Base-by-base conservation (phyloP, 2,888 invertebrate species). In the Troides aeacus region DNA sequence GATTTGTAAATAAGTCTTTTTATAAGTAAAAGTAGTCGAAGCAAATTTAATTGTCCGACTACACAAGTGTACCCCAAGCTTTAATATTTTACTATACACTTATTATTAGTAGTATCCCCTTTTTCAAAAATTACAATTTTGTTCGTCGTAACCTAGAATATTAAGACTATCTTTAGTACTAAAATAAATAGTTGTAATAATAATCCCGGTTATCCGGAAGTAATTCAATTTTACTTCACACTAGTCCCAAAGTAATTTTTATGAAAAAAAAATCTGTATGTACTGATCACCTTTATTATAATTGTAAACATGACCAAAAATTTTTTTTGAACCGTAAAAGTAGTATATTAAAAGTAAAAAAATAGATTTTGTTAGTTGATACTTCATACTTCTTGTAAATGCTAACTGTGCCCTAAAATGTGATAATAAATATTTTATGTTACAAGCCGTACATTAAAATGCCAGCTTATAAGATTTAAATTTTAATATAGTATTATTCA, bases 1-100 rank as follows among this genome's bases (percentile, higher is more conserved):
- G 94, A 94, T 77, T 84, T 93, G 72, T 93, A 86, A 83, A 74
- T 73, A 69, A 57, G 46, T 57, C 15, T 53, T 64, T 67, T 72
- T 61, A 64, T 42, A 24, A 63, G 60, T 30, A 23, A 46, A 21
- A 53, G 62, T 63, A 66, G 68, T 68, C 65, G 61, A 71, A 61
- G 66, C 62, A 66, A 70, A 59, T 53, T 46, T 68, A 69, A 63
- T 66, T 62, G 68, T 72, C 66, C 72, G 72, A 75, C 68, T 74
- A 72, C 71, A 73, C 71, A 15, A 72, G 71, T 73, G 74, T 73
- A 74, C 79, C 77, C 79, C 81, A 81, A 82, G 81, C 81, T 82
- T 82, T 81, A 82, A 82, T 80, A 81, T 75, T 77, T 74, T 75
- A 77, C 73, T 76, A 73, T 74, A 74, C 70, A 72, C 59, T 66